These are phyloP conservation scores for Proales similis DNA, from an alignment of 1,140 invertebrate species.

Conservation along the genomic window DNA sequence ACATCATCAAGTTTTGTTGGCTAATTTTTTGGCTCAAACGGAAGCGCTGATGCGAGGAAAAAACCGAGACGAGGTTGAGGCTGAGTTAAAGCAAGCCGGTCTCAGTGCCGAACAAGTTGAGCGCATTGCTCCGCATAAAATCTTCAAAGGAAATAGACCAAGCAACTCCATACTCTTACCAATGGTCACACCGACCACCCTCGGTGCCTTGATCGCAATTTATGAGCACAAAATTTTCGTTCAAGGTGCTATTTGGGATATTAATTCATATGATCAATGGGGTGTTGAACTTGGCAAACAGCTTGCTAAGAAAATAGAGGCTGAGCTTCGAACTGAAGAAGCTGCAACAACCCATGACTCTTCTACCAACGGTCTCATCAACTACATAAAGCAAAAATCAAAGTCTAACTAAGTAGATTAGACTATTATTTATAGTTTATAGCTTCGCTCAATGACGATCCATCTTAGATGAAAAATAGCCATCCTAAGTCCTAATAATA, in stretches of 20 bases:
- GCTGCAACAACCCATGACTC: constrained; percentile 67
- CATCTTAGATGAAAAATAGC: too few species aligned
- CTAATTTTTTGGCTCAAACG: constrained; percentile 97
- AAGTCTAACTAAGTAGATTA: neutral
- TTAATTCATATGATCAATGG: constrained; percentile 99
- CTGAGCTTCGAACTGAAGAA: constrained; percentile 68
- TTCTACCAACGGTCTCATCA: constrained; percentile 89
- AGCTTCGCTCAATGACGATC: too few species aligned
- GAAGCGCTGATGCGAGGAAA: constrained; percentile 62
- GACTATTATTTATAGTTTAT: neutral
- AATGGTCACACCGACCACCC: constrained; percentile 81
- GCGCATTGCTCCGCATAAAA: constrained; percentile 84
- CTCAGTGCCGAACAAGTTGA: constrained; percentile 56
- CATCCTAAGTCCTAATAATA: too few species aligned
- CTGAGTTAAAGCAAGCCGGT: constrained; percentile 47
- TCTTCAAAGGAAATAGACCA: constrained; percentile 91
- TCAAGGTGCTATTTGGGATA: constrained; percentile 97
- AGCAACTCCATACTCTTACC: constrained; percentile 94
- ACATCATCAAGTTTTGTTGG: constrained; percentile 70
- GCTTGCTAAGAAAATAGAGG: constrained; percentile 90
- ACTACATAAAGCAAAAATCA: constrained; percentile 62
- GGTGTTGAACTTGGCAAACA: constrained; percentile 98
- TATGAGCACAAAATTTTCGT: constrained; percentile 99
- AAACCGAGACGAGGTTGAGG: constrained; percentile 43
- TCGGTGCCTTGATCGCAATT: constrained; percentile 88